Percentiles rank a stretch among this genome's conserved stretches.
Evolutionary conservation across 35 echinoderm and acorn worm genomes (phyloP).

Genomic region (Apostichopus californicus): DNA sequence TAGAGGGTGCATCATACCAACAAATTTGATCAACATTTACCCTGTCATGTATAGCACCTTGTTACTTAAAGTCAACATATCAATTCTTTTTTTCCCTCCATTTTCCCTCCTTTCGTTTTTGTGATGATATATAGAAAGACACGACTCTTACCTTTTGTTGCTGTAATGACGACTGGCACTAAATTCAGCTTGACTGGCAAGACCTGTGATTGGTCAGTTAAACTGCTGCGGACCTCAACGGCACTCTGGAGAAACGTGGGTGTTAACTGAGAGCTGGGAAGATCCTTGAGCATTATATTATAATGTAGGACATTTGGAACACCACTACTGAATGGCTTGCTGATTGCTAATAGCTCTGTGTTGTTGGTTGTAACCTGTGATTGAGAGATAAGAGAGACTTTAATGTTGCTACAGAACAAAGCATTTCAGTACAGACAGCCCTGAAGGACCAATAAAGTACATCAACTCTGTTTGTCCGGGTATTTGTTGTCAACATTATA

Average conservation of each 20-base stretch:
- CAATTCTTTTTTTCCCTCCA: too few relatives aligned
- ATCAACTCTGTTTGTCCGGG: too few relatives aligned
- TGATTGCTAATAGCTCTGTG: slow-evolving; percentile 31
- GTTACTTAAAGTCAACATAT: too few relatives aligned
- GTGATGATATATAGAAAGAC: too few relatives aligned
- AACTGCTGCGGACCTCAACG: slow-evolving; percentile 45
- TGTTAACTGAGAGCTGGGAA: slow-evolving; percentile 29
- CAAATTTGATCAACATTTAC: too few relatives aligned
- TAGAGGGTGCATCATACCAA: too few relatives aligned
- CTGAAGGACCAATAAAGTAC: too few relatives aligned
- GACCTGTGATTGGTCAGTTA: slow-evolving; percentile 36
- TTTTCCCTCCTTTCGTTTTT: too few relatives aligned
- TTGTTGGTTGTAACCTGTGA: slow-evolving; percentile 40
- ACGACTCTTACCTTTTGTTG: neutral
- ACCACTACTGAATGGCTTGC: slow-evolving; percentile 46
- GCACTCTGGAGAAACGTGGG: slow-evolving; percentile 38
- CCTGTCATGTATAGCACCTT: too few relatives aligned
- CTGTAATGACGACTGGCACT: neutral
- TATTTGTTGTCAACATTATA: too few relatives aligned
- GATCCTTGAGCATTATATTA: slow-evolving; percentile 21
- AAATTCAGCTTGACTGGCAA: slow-evolving; percentile 47
- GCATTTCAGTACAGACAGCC: too few relatives aligned
- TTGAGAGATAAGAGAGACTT: neutral
- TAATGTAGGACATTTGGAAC: slow-evolving; percentile 16
- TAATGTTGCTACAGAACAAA: too few relatives aligned